Conservation (phyloP, 2,113 vertebrate species). For the Cranoglanis bouderius region DNA sequence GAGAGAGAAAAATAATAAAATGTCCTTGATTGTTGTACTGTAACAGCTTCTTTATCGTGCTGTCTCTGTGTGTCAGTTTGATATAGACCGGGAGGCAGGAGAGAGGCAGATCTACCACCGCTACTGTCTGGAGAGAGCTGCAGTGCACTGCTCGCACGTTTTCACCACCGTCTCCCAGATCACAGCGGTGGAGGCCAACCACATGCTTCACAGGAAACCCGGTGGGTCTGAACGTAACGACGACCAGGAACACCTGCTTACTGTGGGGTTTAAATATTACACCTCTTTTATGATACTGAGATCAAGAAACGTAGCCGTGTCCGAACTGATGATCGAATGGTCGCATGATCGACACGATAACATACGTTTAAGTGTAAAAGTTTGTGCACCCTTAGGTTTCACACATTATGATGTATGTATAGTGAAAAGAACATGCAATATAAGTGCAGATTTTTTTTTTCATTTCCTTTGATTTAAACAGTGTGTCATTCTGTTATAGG, state of each 20-base stretch:
- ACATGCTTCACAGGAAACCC: constrained; percentile 90
- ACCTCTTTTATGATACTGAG: background rate
- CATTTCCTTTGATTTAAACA: background rate
- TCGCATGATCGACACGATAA: background rate
- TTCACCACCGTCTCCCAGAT: constrained; percentile 97
- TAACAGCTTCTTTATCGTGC: background rate
- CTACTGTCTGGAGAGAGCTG: constrained; percentile 92
- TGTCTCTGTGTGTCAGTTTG: constrained; percentile 75
- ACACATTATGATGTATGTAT: background rate
- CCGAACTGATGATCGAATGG: background rate
- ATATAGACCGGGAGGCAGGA: constrained; percentile 93
- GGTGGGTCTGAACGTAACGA: constrained; percentile 62
- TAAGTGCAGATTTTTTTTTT: background rate
- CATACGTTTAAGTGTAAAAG: background rate
- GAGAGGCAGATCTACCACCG: constrained; percentile 96
- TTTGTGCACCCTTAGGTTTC: background rate
- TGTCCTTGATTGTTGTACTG: background rate
- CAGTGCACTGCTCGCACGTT: constrained; percentile 89
- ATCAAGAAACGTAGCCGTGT: background rate
- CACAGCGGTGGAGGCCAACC: constrained; percentile 90
- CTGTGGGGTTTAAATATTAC: background rate
- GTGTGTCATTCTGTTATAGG: background rate
- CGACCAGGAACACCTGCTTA: background rate
- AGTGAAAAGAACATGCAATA: background rate
- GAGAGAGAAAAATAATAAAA: background rate